Percentiles rank a stretch among this genome's conserved stretches.
These are phyloP conservation scores for Pterobdella sp. DNA, from an alignment of 2,888 invertebrate genomes.

Conservation along the genomic window DNA sequence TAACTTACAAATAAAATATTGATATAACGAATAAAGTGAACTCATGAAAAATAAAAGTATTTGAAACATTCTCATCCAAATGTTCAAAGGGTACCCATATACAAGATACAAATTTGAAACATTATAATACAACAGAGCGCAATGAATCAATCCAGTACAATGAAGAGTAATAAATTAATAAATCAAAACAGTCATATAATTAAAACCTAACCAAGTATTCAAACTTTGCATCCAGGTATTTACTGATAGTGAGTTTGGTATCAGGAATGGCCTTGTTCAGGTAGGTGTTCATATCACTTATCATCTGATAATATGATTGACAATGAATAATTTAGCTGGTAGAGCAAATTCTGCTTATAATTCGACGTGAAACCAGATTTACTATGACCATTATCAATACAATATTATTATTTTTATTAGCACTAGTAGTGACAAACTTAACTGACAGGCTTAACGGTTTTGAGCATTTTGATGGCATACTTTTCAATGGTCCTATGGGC, in stretches of 20 bases:
- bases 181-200: too few species aligned
- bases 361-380: neutral
- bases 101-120: too few species aligned
- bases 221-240: conserved; percentile 97
- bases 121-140: too few species aligned
- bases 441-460: conserved; percentile 77
- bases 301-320: conserved; percentile 59
- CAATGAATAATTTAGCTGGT: neutral
- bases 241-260: conserved; percentile 88
- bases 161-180: too few species aligned
- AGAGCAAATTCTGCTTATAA: neutral
- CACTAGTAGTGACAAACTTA: neutral
- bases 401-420: neutral
- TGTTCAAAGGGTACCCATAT: too few species aligned
- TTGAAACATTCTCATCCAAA: too few species aligned
- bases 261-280: conserved; percentile 93
- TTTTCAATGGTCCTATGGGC: conserved; percentile 80
- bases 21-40: too few species aligned
- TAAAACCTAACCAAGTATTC: conserved; percentile 70
- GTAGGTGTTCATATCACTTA: conserved; percentile 90
- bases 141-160: too few species aligned
- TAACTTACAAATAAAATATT: too few species aligned
- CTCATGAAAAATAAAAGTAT: too few species aligned
- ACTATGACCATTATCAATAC: neutral
- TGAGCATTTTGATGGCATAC: conserved; percentile 78